Percentiles rank a stretch among this genome's conserved stretches.
Evolutionary conservation across 2,797 vertebrate genomes (phyloP).

Genomic region (Peromyscus attwateri): DNA sequence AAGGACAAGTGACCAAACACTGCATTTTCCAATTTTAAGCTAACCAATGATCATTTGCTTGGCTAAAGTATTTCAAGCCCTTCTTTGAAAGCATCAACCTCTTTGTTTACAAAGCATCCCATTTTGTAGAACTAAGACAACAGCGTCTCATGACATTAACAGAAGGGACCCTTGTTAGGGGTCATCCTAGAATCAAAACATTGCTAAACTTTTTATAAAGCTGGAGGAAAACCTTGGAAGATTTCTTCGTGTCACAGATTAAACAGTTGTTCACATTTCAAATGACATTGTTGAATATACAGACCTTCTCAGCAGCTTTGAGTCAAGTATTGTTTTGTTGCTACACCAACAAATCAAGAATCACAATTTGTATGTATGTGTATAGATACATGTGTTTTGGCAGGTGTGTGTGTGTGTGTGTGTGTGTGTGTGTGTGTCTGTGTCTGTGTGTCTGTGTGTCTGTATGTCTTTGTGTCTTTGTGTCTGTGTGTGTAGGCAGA

Average conservation of each 20-base stretch:
- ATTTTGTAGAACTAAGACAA: not conserved
- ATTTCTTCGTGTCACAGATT: not conserved
- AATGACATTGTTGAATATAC: not conserved
- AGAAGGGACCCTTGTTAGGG: not conserved
- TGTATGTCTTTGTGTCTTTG: too few species aligned
- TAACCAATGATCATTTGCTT: slow-evolving; percentile 35
- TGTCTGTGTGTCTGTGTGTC: not conserved
- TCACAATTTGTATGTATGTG: not conserved
- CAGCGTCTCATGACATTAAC: not conserved
- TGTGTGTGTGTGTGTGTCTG: not conserved
- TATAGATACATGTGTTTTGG: not conserved
- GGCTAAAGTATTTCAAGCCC: not conserved
- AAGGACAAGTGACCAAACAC: slow-evolving; percentile 69
- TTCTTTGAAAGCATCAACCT: not conserved
- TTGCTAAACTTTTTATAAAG: not conserved
- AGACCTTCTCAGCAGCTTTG: not conserved
- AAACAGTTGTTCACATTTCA: not conserved
- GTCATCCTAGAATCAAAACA: not conserved
- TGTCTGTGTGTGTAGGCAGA: not conserved
- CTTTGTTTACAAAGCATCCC: slow-evolving; percentile 27
- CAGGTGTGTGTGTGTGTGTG: too few species aligned
- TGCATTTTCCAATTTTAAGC: slow-evolving; percentile 64
- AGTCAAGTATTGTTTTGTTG: not conserved
- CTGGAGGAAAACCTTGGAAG: not conserved
- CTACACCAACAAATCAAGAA: not conserved